Percentiles rank a stretch among this genome's conserved stretches.
Evolutionary conservation across 2,888 invertebrate species (phyloP).

Genomic region (Andrena minutula): DNA sequence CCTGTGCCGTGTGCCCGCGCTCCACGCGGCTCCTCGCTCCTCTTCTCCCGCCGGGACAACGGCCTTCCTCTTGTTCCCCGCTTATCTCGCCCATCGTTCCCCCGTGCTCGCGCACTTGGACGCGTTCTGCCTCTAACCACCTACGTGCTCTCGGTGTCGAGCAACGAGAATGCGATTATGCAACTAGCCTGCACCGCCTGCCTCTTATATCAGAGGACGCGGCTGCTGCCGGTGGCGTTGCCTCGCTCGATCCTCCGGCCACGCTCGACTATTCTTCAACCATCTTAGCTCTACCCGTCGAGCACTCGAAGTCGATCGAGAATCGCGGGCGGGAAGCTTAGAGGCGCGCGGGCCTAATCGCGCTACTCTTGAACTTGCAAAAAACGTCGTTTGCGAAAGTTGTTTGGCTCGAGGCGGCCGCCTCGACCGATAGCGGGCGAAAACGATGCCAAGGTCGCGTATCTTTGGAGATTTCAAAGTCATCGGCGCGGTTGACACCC

Average conservation of each 20-base stretch:
- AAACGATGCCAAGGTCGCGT: slow-evolving; percentile 40
- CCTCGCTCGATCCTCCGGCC: neutral
- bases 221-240: neutral
- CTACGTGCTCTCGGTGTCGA: slow-evolving; percentile 59
- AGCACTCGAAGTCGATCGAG: too few relatives aligned
- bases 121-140: slow-evolving; percentile 52
- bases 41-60: slow-evolving; percentile 32
- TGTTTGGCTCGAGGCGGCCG: slow-evolving; percentile 1
- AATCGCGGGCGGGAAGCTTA: too few relatives aligned
- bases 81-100: slow-evolving; percentile 52
- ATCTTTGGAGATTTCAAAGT: neutral
- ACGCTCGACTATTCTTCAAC: too few relatives aligned
- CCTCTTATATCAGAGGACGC: slow-evolving; percentile 53
- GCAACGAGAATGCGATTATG: slow-evolving; percentile 78
- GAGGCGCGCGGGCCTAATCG: neutral
- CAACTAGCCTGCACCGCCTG: slow-evolving; percentile 76
- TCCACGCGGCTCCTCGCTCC: slow-evolving; percentile 19
- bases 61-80: slow-evolving; percentile 23
- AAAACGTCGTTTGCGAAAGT: neutral
- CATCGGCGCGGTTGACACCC: neutral
- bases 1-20: slow-evolving; percentile 17
- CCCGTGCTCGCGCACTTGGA: slow-evolving; percentile 38
- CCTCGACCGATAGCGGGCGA: slow-evolving; percentile 8
- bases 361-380: neutral
- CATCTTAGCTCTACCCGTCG: too few relatives aligned